Conservation (phyloP, 2,113 vertebrate genomes). For the Grantiella picta region DNA sequence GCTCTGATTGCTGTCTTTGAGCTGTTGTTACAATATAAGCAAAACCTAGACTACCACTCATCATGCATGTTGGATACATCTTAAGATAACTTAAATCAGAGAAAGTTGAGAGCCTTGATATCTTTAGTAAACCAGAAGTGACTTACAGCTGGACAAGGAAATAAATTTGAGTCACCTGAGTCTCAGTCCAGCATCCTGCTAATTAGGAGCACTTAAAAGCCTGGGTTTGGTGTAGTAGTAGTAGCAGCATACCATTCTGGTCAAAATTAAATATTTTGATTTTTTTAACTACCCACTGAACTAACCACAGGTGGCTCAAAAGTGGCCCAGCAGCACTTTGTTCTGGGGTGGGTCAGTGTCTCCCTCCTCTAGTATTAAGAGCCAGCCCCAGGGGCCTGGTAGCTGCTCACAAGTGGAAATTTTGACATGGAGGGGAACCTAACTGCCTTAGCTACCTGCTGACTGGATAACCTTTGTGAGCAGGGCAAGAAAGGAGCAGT, state of each 20-base stretch:
- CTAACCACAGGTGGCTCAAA: accelerated
- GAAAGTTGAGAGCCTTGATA: not conserved
- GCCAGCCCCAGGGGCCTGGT: not conserved
- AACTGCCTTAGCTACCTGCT: not conserved
- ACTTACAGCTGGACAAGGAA: not conserved
- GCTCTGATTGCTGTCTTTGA: not conserved
- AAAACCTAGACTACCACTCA: not conserved
- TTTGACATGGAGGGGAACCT: not conserved
- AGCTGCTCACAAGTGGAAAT: not conserved
- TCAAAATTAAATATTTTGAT: not conserved
- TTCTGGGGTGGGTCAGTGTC: not conserved
- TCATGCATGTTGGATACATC: not conserved
- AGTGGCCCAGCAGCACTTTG: not conserved
- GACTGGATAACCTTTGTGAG: not conserved
- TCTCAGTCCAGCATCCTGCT: not conserved
- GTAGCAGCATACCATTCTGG: not conserved
- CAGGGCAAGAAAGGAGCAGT: not conserved
- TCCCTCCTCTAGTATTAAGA: not conserved
- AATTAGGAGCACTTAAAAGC: not conserved
- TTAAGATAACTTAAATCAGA: not conserved
- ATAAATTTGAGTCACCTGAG: not conserved
- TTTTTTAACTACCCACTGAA: not conserved
- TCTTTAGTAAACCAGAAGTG: not conserved
- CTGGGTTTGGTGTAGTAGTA: not conserved
- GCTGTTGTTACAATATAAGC: not conserved